Evolutionary conservation across 2,113 vertebrate species (phyloP), one percentile per base, ranked within the genome.

Genomic region (Petrocephalus zakoni): DNA sequence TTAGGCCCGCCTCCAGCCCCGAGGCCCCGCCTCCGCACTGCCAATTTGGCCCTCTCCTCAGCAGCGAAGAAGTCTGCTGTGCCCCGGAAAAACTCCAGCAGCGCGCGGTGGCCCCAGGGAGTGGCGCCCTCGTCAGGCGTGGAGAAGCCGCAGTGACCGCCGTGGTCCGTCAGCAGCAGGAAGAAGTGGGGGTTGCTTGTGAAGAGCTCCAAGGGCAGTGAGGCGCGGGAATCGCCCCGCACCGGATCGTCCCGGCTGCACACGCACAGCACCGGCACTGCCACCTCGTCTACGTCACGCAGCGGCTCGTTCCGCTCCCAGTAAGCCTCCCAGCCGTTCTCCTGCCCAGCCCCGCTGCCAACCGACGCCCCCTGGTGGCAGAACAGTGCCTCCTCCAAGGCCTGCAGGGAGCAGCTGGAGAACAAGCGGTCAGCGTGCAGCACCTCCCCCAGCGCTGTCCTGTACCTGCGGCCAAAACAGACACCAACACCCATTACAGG

Each of bases 101-200:
- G 86, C 8, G 93, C 95, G 90, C 89, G 91, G 93, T 97, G 96
- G 93, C 96, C 96, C 96, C 96, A 96, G 87, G 90, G 90, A 3
- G 89, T 21, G 6, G 89, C 61, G 1, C 88, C 91, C 22, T 90
- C 91, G 5, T 90, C 90, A 0, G 89, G 89, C 82, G 93, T 93
- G 91, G 94, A 93, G 93, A 97, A 97, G 61, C 96, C 94, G 3
- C 96, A 96, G 91, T 96, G 96, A 64, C 96, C 96, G 22, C 96
- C 96, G 1, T 53, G 90, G 25, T 90, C 91, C 9, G 95, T 96
- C 9, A 96, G 93, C 21, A 96, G 93, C 83, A 97, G 94, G 64
- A 97, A 96, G 92, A 97, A 96, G 91, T 96, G 96, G 19, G 96
- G 96, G 92, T 96, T 97, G 88, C 93, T 95, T 90, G 96, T 95